A percentile compares a stretch with the other conserved stretches of the same genome.
Conservation (phyloP, 2,113 vertebrate genomes). For the Thermophis baileyi region DNA sequence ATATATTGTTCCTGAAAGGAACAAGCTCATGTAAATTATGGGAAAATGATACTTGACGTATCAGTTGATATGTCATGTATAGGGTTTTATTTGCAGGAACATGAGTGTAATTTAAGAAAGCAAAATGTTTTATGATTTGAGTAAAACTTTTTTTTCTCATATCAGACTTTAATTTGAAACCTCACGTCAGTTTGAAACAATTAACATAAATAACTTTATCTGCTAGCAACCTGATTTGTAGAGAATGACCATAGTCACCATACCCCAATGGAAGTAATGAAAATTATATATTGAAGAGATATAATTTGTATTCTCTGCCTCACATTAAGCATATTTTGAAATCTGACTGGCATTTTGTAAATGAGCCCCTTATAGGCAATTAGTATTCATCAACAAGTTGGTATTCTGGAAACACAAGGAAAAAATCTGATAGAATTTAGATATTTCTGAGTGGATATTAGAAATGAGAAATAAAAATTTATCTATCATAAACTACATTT, state of each 20-base stretch:
- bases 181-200: neutral
- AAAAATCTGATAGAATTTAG: neutral
- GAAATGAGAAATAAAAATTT: conserved; percentile 2
- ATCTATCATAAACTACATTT: neutral
- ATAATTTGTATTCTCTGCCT: neutral
- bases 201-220: neutral
- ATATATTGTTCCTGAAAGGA: too few species aligned
- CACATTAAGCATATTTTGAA: neutral
- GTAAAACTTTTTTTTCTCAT: neutral
- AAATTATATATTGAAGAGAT: neutral
- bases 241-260: neutral
- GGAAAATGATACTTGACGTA: conserved; percentile 20
- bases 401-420: neutral
- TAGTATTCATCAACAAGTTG: neutral
- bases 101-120: neutral
- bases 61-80: too few species aligned
- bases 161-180: conserved; percentile 4
- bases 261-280: neutral
- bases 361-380: neutral
- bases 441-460: neutral
- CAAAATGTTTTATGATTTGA: neutral
- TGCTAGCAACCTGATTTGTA: neutral
- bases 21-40: neutral
- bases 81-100: neutral
- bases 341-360: conserved; percentile 1